Conservation (phyloP, 2,113 vertebrate species). For the Sporophila hypoxantha region DNA sequence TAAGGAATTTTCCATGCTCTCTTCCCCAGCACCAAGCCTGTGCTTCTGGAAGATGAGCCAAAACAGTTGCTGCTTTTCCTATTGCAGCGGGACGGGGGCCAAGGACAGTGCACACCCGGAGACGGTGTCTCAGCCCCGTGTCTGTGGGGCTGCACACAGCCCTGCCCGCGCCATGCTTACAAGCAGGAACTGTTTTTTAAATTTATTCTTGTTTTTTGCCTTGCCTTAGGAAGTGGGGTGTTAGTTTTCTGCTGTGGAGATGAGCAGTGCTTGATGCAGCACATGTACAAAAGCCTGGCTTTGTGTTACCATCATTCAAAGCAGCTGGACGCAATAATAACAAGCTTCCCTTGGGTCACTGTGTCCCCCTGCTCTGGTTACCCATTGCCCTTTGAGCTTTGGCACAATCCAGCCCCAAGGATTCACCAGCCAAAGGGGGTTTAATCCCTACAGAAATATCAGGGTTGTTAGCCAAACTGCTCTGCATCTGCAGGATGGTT, state of each 20-base stretch:
- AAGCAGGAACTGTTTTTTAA: not conserved
- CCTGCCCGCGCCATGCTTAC: fast-evolving
- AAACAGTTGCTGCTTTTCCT: conserved; percentile 40
- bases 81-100: not conserved
- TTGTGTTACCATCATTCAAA: not conserved
- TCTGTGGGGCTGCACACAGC: not conserved
- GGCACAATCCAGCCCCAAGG: not conserved
- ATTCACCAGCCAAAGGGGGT: not conserved
- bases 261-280: fast-evolving
- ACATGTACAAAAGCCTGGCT: not conserved
- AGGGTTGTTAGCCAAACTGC: not conserved
- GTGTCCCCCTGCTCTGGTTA: not conserved
- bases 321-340: conserved; percentile 7
- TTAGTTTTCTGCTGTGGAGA: not conserved
- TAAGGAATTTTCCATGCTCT: conserved; percentile 9
- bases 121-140: not conserved
- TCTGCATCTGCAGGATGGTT: not conserved
- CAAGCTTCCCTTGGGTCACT: not conserved
- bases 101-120: not conserved
- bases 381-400: not conserved
- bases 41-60: conserved; percentile 3
- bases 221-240: not conserved
- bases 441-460: not conserved
- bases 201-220: not conserved
- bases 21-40: not conserved